phyloP scores from a whole-genome alignment of 2,113 vertebrate species.

The Oreochromis tanganicae region DNA sequence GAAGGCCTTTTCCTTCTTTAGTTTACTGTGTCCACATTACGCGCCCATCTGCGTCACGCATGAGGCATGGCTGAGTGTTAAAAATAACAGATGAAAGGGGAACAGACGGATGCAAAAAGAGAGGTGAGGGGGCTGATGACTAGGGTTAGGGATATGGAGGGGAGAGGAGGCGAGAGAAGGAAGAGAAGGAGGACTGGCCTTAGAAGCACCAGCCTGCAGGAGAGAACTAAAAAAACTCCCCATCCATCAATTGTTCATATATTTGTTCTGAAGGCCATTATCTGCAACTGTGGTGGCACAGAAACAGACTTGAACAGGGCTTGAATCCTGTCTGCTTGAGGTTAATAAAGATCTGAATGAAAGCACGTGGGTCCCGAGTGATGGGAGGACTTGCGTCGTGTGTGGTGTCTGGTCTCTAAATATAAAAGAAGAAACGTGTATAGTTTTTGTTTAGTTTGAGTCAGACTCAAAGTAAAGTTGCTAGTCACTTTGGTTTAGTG shows the following conservation, averaged over 20 bases:
- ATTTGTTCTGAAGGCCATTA: background rate
- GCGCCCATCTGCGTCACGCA: constrained; percentile 68
- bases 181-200: background rate
- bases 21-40: constrained; percentile 36
- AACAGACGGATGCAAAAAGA: constrained; percentile 33
- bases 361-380: background rate
- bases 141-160: background rate
- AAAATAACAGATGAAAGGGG: constrained; percentile 71
- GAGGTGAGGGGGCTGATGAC: constrained; percentile 28
- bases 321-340: background rate
- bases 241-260: background rate
- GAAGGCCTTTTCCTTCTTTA: constrained; percentile 10
- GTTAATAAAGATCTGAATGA: background rate
- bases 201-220: background rate
- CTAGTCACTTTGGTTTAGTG: background rate
- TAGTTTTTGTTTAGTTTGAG: background rate
- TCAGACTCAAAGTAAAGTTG: background rate
- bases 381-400: background rate
- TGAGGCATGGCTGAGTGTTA: constrained; percentile 66
- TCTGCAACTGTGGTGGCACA: background rate
- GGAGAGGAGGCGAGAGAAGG: background rate
- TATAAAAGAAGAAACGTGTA: background rate
- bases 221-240: background rate
- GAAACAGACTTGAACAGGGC: background rate
- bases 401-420: background rate